Evolutionary conservation across 2,888 invertebrate species (phyloP).

Genomic region (Pyrochroa serraticornis): DNA sequence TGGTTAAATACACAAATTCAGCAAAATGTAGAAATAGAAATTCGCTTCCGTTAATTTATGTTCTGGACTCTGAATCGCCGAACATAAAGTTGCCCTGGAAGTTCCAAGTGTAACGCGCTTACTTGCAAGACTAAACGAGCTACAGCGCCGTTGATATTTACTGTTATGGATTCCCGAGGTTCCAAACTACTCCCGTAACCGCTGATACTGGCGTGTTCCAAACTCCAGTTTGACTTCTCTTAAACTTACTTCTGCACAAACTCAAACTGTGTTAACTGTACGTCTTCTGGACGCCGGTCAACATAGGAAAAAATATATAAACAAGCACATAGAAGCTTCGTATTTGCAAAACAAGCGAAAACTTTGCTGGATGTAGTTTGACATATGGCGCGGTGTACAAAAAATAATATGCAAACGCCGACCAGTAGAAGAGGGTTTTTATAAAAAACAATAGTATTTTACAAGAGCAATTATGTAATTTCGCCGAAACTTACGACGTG

Average conservation of each 20-base stretch:
- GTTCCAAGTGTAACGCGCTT: constrained; percentile 47
- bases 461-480: no score
- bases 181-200: constrained; percentile 49
- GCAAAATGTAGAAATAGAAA: constrained; percentile 28
- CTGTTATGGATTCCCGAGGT: constrained; percentile 47
- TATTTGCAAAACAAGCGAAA: no score
- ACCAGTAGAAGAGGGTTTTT: no score
- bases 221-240: constrained; percentile 44
- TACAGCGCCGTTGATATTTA: constrained; percentile 47
- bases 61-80: constrained; percentile 42
- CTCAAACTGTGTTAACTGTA: constrained; percentile 46
- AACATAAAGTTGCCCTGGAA: constrained; percentile 45
- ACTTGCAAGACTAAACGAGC: constrained; percentile 48
- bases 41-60: constrained; percentile 48
- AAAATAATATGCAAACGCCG: no score
- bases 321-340: no score
- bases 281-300: constrained; percentile 24
- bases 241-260: constrained; percentile 44
- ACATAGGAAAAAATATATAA: constrained; percentile 1
- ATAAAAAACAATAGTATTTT: no score
- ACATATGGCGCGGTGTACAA: no score
- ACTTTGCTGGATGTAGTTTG: no score
- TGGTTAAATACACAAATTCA: constrained; percentile 10
- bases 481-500: no score
- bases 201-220: constrained; percentile 47